These are phyloP conservation scores for Parnassius apollo DNA, from an alignment of 2,888 invertebrate genomes.

Conservation along the genomic window DNA sequence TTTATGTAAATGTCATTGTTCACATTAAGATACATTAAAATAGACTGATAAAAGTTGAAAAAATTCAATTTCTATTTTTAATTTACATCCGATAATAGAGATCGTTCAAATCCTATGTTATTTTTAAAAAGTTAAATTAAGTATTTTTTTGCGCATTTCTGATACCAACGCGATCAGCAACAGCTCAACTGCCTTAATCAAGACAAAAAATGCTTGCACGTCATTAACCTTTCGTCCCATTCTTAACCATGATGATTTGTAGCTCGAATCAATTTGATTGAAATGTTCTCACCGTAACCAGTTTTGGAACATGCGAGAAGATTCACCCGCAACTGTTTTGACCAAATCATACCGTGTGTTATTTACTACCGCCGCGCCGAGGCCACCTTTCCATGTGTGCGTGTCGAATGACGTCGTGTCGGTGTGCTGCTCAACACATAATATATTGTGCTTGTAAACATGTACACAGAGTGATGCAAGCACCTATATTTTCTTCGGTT, in stretches of 20 bases:
- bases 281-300: conserved; percentile 32
- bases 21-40: too few relatives aligned
- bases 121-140: too few relatives aligned
- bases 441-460: conserved; percentile 54
- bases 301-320: conserved; percentile 36
- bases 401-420: conserved; percentile 65
- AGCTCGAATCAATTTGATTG: conserved; percentile 22
- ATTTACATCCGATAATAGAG: too few relatives aligned
- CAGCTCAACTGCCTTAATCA: background rate
- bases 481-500: conserved; percentile 27
- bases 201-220: background rate
- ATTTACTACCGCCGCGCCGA: conserved; percentile 57
- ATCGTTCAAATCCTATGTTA: too few relatives aligned
- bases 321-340: conserved; percentile 42
- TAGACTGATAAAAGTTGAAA: too few relatives aligned
- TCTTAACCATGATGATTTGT: conserved; percentile 15
- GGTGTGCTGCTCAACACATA: conserved; percentile 44
- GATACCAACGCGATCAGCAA: background rate
- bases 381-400: conserved; percentile 62
- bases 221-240: background rate
- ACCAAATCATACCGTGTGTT: conserved; percentile 48
- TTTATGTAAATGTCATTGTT: too few relatives aligned
- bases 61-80: too few relatives aligned
- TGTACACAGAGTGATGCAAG: conserved; percentile 47
- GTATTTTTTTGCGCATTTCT: too few relatives aligned